Conservation (phyloP, 2,888 invertebrate genomes). For the Chironomus tentans region DNA sequence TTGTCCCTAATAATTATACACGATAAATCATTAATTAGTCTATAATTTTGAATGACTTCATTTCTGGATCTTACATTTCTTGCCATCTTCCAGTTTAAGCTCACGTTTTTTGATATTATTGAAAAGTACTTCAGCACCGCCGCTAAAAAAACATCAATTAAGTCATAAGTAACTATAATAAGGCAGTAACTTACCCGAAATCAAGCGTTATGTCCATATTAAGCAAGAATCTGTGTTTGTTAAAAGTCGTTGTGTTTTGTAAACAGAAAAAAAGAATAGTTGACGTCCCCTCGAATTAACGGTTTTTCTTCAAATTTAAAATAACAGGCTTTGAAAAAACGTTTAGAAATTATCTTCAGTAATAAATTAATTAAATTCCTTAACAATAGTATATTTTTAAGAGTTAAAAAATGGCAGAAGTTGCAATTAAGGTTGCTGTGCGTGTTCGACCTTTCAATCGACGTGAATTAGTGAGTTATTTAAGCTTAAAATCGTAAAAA, state of each 20-base stretch:
- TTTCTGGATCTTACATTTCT: slow-evolving; percentile 37
- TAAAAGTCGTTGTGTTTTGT: background rate
- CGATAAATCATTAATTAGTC: no score
- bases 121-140: slow-evolving; percentile 87
- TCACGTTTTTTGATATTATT: slow-evolving; percentile 67
- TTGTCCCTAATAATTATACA: slow-evolving; percentile 48
- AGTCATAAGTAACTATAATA: background rate
- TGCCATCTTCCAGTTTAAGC: slow-evolving; percentile 51
- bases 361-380: no score
- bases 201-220: slow-evolving; percentile 34
- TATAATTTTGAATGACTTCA: no score
- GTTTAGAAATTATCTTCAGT: background rate
- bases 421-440: slow-evolving; percentile 65
- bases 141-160: slow-evolving; percentile 49
- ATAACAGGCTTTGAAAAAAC: background rate
- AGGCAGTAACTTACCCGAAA: slow-evolving; percentile 34
- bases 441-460: slow-evolving; percentile 72
- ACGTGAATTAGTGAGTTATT: slow-evolving; percentile 45
- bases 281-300: background rate
- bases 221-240: background rate
- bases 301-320: background rate
- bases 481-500: background rate
- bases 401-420: slow-evolving; percentile 8
- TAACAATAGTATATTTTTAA: background rate
- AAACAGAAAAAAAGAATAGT: background rate